A percentile compares a stretch with the other conserved stretches of the same genome.
These are phyloP conservation scores for Phaethornis superciliosus DNA, from an alignment of 2,113 vertebrate genomes.

Conservation along the genomic window DNA sequence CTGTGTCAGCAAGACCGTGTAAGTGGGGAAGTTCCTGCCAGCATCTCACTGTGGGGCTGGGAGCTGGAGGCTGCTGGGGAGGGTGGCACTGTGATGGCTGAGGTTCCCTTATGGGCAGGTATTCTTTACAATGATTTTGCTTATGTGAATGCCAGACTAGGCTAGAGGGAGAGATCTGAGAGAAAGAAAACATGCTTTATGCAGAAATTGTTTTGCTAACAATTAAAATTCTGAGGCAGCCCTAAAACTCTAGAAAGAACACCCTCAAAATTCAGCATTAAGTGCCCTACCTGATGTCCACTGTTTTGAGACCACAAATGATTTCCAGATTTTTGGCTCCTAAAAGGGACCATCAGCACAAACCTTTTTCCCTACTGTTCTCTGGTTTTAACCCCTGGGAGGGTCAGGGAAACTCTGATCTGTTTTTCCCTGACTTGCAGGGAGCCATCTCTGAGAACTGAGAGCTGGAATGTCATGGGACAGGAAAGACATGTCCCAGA, in stretches of 20 bases:
- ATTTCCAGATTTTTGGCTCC: conserved; percentile 8
- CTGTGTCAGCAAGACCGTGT: neutral
- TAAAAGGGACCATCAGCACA: neutral
- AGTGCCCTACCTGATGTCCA: neutral
- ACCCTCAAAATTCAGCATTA: neutral
- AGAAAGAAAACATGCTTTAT: neutral
- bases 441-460: neutral
- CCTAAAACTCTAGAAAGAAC: neutral
- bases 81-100: fast-evolving
- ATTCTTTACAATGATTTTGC: neutral
- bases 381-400: neutral
- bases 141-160: neutral
- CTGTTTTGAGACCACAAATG: neutral
- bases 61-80: neutral
- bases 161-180: neutral
- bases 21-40: neutral
- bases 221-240: neutral
- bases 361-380: neutral
- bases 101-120: neutral
- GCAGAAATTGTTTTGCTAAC: neutral
- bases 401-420: neutral
- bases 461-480: neutral
- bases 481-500: neutral
- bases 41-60: fast-evolving
- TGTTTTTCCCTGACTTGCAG: neutral